Conservation (phyloP, 2,888 invertebrate genomes). For the Andrena trimmerana region DNA sequence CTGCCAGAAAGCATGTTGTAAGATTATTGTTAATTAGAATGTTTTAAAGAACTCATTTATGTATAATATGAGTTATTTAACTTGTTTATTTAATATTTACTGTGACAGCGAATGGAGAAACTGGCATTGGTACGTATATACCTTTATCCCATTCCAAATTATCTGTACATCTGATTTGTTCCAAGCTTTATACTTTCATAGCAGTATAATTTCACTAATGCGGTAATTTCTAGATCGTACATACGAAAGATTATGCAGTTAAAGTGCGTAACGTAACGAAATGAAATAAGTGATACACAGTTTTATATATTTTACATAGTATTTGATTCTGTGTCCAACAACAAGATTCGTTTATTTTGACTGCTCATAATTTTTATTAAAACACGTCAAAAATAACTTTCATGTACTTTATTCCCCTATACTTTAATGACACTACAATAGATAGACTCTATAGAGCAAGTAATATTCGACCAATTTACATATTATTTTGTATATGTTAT, state of each 20-base stretch:
- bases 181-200: conserved; percentile 48
- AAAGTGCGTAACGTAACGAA: conserved; percentile 40
- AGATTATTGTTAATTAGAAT: conserved; percentile 66
- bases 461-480: conserved; percentile 41
- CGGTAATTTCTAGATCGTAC: conserved; percentile 39
- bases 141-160: conserved; percentile 63
- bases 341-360: conserved; percentile 23
- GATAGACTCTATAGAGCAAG: conserved; percentile 30
- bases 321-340: conserved; percentile 30
- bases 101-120: conserved; percentile 45
- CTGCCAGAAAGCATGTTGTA: conserved; percentile 77
- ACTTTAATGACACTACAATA: conserved; percentile 32
- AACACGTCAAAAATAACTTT: conserved; percentile 30
- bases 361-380: conserved; percentile 37
- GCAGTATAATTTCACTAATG: conserved; percentile 42
- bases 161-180: conserved; percentile 44
- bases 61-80: conserved; percentile 50
- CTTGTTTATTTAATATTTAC: conserved; percentile 57
- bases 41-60: conserved; percentile 60
- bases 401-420: conserved; percentile 40
- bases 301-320: conserved; percentile 52
- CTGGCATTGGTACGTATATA: conserved; percentile 69
- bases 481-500: conserved; percentile 41
- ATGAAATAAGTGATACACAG: conserved; percentile 33
- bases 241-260: conserved; percentile 39